phyloP scores from a whole-genome alignment of 2,113 vertebrate species.

The Ornithorhynchus anatinus region DNA sequence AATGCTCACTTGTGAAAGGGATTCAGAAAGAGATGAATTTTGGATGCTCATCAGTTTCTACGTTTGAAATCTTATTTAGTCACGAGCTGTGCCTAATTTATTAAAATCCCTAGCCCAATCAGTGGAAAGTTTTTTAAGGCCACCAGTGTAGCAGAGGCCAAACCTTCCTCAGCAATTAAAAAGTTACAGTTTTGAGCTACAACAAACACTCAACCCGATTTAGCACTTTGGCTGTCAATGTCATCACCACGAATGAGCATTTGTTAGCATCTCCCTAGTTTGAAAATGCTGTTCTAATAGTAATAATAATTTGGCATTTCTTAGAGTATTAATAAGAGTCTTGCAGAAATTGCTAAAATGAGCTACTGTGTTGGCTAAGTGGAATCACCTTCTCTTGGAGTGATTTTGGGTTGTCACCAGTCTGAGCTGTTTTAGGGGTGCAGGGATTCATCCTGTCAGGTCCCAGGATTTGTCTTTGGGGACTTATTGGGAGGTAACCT shows the following conservation, averaged over 20 bases:
- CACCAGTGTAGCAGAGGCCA: conserved; percentile 1
- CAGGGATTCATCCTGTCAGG: no score
- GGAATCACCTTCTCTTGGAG: no score
- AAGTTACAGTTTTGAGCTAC: background rate
- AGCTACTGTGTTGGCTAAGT: no score
- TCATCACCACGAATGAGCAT: background rate
- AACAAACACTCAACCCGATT: background rate
- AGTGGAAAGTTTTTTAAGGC: background rate
- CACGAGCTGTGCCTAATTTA: conserved; percentile 10
- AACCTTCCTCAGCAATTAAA: conserved; percentile 3
- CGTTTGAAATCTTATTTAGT: conserved; percentile 22
- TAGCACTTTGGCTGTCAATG: background rate
- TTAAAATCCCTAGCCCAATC: conserved; percentile 1
- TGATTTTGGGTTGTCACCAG: no score
- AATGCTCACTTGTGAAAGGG: conserved; percentile 22
- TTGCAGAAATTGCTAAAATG: no score
- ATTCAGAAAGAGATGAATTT: background rate
- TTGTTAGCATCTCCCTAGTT: background rate
- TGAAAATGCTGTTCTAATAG: background rate
- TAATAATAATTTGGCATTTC: background rate
- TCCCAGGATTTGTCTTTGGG: no score
- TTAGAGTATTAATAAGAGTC: conserved; percentile 4
- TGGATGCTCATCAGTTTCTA: conserved; percentile 10
- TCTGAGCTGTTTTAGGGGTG: no score
- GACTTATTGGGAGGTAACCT: no score